Conservation (phyloP, 2,888 invertebrate genomes). For the Deilephila porcellus region DNA sequence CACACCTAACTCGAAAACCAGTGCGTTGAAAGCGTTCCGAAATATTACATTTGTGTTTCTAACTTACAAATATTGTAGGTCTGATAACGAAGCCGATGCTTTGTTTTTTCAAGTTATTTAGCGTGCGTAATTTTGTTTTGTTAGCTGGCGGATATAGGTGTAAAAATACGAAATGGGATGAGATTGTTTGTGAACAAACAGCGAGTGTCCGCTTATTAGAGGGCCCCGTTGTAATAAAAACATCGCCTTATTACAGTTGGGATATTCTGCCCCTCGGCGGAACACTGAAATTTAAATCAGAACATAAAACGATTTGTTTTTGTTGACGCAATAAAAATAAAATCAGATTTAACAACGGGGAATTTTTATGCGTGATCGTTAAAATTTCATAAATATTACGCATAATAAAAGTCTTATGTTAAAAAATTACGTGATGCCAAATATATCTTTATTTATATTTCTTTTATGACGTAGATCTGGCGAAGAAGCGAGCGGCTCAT, state of each 20-base stretch:
- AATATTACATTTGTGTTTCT: not conserved
- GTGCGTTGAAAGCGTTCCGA: not conserved
- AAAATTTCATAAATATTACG: slow-evolving; percentile 53
- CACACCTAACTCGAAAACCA: too few species aligned
- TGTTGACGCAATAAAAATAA: slow-evolving; percentile 73
- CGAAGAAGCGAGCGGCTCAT: too few species aligned
- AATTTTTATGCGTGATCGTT: slow-evolving; percentile 60
- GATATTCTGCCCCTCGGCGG: slow-evolving; percentile 57
- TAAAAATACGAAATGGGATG: slow-evolving; percentile 74
- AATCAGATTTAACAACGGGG: slow-evolving; percentile 66
- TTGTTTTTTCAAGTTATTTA: slow-evolving; percentile 59
- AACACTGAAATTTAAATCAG: slow-evolving; percentile 75
- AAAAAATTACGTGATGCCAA: not conserved
- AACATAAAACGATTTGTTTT: slow-evolving; percentile 76
- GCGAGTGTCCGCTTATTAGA: slow-evolving; percentile 78
- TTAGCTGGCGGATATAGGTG: slow-evolving; percentile 66
- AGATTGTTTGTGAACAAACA: slow-evolving; percentile 80
- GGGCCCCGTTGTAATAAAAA: slow-evolving; percentile 77
- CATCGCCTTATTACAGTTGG: slow-evolving; percentile 74
- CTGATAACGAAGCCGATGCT: slow-evolving; percentile 16
- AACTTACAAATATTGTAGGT: not conserved
- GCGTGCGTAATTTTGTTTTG: slow-evolving; percentile 61
- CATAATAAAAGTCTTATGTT: slow-evolving; percentile 34
- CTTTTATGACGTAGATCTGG: not conserved
- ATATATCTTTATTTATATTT: not conserved